A percentile compares a stretch with the other conserved stretches of the same genome.
Evolutionary conservation across 2,113 vertebrate species (phyloP).

Genomic region (Tragelaphus buxtoni): DNA sequence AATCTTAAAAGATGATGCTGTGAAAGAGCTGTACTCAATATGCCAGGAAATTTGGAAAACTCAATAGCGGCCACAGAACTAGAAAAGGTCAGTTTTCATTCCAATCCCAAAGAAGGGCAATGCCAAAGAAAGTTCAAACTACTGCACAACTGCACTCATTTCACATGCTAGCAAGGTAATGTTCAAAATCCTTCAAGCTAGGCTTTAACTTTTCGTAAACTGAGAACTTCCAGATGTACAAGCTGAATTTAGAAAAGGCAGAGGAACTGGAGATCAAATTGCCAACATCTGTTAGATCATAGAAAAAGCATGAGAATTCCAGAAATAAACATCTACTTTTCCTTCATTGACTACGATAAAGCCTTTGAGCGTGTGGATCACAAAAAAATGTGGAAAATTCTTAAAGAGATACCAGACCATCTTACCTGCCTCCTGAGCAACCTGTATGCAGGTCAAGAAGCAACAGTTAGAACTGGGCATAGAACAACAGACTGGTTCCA

Average conservation of each 20-base stretch:
- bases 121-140: background rate
- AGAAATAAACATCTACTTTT: background rate
- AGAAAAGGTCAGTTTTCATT: background rate
- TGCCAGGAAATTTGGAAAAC: background rate
- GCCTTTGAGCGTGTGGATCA: background rate
- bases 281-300: background rate
- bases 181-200: background rate
- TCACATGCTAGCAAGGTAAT: background rate
- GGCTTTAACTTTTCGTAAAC: background rate
- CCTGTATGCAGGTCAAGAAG: background rate
- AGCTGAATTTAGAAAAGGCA: background rate
- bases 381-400: background rate
- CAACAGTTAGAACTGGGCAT: background rate
- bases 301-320: background rate
- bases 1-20: background rate
- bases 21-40: background rate
- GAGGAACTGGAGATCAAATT: background rate
- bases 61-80: accelerated
- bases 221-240: background rate
- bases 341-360: background rate
- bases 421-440: background rate
- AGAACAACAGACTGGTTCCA: background rate
- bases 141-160: background rate
- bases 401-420: background rate
- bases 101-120: background rate